phyloP scores from a whole-genome alignment of 2,113 vertebrate species.

The Amphilophus citrinellus region DNA sequence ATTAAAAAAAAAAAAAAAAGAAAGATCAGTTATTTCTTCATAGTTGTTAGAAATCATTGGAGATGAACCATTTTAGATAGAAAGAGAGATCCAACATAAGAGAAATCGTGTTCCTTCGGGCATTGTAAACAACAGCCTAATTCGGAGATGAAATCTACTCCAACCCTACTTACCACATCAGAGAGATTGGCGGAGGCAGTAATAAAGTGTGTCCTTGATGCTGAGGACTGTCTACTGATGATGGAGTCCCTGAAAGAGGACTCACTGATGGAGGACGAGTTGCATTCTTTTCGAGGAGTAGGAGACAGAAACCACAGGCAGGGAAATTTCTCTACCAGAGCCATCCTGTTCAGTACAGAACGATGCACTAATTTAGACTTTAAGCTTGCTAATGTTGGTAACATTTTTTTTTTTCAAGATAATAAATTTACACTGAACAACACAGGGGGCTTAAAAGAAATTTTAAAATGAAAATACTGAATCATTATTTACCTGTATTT shows the following conservation, averaged over 20 bases:
- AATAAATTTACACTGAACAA: background rate
- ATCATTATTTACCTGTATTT: conserved; percentile 88
- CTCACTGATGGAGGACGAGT: conserved; percentile 83
- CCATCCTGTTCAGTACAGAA: conserved; percentile 79
- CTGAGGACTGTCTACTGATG: conserved; percentile 76
- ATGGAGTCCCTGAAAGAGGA: conserved; percentile 78
- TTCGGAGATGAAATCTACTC: background rate
- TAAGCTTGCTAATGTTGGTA: background rate
- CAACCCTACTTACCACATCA: conserved; percentile 53
- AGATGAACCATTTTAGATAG: background rate
- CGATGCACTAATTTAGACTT: background rate
- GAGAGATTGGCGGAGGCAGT: conserved; percentile 30
- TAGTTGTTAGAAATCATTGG: background rate
- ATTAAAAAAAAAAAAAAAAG: background rate
- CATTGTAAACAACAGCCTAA: background rate
- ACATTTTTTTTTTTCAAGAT: background rate
- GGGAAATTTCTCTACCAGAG: conserved; percentile 88
- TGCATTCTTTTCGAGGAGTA: conserved; percentile 76
- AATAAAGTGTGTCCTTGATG: conserved; percentile 67
- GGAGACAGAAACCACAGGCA: conserved; percentile 85
- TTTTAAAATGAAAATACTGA: background rate
- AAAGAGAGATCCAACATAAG: background rate
- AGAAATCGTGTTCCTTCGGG: background rate
- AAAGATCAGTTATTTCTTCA: background rate
- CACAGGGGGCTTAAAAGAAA: background rate